These are phyloP conservation scores for Elaphurus davidianus DNA, from an alignment of 2,113 vertebrate genomes.

Conservation along the genomic window DNA sequence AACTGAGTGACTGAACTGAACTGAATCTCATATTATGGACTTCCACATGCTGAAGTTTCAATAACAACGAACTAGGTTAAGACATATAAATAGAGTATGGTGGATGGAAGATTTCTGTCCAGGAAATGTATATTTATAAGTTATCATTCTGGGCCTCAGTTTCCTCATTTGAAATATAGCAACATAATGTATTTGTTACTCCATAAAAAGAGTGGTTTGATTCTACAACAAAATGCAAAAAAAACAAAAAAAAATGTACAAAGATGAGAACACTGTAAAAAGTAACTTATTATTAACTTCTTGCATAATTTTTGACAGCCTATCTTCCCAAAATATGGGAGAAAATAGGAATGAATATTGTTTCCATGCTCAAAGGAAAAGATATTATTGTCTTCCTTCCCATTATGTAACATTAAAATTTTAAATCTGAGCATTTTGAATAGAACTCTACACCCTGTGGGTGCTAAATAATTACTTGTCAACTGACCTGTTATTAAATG, in stretches of 20 bases:
- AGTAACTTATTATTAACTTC: not conserved
- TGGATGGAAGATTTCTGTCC: not conserved
- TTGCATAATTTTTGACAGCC: not conserved
- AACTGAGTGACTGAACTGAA: too few species aligned
- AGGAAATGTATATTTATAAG: not conserved
- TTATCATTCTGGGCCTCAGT: not conserved
- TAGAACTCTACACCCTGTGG: not conserved
- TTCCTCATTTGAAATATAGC: not conserved
- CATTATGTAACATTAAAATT: slow-evolving; percentile 30
- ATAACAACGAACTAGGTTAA: not conserved
- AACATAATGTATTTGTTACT: not conserved
- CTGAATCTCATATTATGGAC: not conserved
- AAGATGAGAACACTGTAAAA: not conserved
- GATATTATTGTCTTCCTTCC: slow-evolving; percentile 10
- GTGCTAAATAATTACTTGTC: slow-evolving; percentile 67
- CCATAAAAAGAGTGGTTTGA: not conserved
- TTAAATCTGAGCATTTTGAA: slow-evolving; percentile 45
- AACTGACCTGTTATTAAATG: slow-evolving; percentile 69
- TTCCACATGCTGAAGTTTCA: not conserved
- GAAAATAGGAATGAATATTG: not conserved
- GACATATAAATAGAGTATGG: not conserved
- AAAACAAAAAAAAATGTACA: not conserved
- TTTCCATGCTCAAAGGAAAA: not conserved
- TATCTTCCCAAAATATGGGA: not conserved
- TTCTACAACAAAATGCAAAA: not conserved